Conservation (phyloP, 2,113 vertebrate species). For the Zingel zingel region DNA sequence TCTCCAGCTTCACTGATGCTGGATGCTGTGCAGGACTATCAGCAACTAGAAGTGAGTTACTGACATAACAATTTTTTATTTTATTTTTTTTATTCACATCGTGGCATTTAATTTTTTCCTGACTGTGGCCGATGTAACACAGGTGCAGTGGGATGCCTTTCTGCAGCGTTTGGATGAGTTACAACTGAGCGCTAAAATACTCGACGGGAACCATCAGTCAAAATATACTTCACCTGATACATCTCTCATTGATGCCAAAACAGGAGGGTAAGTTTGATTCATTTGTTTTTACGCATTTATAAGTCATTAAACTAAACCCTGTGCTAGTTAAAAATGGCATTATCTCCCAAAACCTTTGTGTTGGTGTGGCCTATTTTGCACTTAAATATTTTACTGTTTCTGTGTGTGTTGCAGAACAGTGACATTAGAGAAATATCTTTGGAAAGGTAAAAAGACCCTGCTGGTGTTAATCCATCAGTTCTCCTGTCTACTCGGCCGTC, state of each 20-base stretch:
- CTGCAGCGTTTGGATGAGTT: conserved; percentile 63
- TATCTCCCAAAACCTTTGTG: background rate
- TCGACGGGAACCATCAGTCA: conserved; percentile 14
- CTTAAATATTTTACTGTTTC: background rate
- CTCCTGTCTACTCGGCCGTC: conserved; percentile 66
- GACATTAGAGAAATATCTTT: conserved; percentile 52
- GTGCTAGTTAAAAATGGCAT: background rate
- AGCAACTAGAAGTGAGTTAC: conserved; percentile 56
- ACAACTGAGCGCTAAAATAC: conserved; percentile 17
- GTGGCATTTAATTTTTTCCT: background rate
- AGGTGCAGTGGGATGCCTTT: conserved; percentile 72
- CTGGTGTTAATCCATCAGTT: conserved; percentile 69
- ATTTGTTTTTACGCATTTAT: background rate
- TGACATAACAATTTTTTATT: background rate
- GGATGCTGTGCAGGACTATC: conserved; percentile 37
- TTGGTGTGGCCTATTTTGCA: background rate
- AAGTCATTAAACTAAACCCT: background rate
- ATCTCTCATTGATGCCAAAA: conserved; percentile 55
- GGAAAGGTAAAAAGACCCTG: conserved; percentile 55
- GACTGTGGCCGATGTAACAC: conserved; percentile 33
- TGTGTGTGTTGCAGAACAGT: conserved; percentile 36
- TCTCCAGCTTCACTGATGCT: conserved; percentile 53
- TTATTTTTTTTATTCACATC: background rate
- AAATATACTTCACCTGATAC: conserved; percentile 41
- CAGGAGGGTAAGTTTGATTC: conserved; percentile 52